Percentiles rank a stretch among this genome's conserved stretches.
Evolutionary conservation across 2,888 invertebrate species (phyloP).

Genomic region (Lutraria lutraria): DNA sequence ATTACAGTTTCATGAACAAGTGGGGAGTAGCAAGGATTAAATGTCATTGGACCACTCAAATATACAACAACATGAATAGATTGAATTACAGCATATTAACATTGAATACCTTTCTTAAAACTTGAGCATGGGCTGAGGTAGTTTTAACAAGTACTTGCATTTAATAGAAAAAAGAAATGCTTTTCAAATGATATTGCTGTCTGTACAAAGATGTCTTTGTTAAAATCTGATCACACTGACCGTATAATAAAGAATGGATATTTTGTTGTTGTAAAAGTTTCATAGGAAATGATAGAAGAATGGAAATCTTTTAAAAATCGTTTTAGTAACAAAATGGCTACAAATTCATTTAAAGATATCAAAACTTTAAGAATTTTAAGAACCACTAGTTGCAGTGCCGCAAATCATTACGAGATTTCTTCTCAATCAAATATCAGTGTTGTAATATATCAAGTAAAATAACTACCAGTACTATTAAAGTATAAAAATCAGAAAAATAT

Average conservation of each 20-base stretch:
- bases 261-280: background rate
- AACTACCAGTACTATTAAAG: background rate
- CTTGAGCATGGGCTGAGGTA: slow-evolving; percentile 26
- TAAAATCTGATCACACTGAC: background rate
- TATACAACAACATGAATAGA: slow-evolving; percentile 1
- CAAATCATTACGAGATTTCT: background rate
- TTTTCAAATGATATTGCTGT: slow-evolving; percentile 34
- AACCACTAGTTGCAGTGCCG: background rate
- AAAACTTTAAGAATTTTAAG: background rate
- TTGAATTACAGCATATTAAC: slow-evolving; percentile 37
- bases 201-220: slow-evolving; percentile 42
- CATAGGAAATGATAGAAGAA: background rate
- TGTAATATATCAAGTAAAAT: background rate
- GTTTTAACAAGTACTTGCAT: slow-evolving; percentile 37
- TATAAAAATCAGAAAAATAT: background rate
- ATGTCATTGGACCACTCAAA: slow-evolving; percentile 25
- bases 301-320: background rate
- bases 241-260: background rate
- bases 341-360: background rate
- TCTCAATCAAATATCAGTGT: background rate
- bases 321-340: background rate
- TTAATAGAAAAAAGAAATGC: slow-evolving; percentile 36
- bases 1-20: slow-evolving; percentile 37
- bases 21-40: slow-evolving; percentile 26
- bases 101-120: slow-evolving; percentile 36